These are phyloP conservation scores for Radopholus similis DNA, from an alignment of 1,140 invertebrate species.

Conservation along the genomic window DNA sequence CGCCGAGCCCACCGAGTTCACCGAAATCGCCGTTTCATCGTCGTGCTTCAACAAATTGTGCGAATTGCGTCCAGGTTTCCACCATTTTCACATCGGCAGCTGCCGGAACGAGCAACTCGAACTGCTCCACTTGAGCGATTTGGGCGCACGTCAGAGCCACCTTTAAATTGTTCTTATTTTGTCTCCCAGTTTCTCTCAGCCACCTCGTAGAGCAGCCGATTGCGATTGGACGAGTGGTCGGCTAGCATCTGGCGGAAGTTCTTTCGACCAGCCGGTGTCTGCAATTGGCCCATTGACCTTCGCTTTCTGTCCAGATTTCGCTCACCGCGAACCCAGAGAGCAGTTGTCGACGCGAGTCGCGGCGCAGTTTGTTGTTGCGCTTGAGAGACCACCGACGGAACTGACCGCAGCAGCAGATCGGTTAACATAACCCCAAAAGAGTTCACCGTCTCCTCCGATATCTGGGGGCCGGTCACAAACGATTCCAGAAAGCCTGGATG, in stretches of 20 bases:
- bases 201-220: conserved; percentile 47
- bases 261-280: conserved; percentile 27
- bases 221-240: conserved; percentile 20
- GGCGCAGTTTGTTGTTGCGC: conserved; percentile 29
- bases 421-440: too few relatives aligned
- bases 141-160: conserved; percentile 45
- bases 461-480: conserved; percentile 36
- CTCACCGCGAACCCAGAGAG: conserved; percentile 23
- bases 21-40: background rate
- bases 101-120: conserved; percentile 42
- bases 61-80: background rate
- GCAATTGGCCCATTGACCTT: conserved; percentile 13
- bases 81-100: conserved; percentile 11
- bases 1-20: conserved; percentile 1
- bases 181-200: too few relatives aligned
- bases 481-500: conserved; percentile 46
- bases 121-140: conserved; percentile 39
- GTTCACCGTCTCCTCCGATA: conserved; percentile 45
- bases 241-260: conserved; percentile 29
- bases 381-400: conserved; percentile 47
- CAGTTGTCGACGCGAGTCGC: conserved; percentile 33
- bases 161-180: too few relatives aligned
- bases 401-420: too few relatives aligned
- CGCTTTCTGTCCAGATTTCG: background rate
- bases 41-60: background rate